phyloP scores from a whole-genome alignment of 2,797 vertebrate species.

The Tachyglossus aculeatus region DNA sequence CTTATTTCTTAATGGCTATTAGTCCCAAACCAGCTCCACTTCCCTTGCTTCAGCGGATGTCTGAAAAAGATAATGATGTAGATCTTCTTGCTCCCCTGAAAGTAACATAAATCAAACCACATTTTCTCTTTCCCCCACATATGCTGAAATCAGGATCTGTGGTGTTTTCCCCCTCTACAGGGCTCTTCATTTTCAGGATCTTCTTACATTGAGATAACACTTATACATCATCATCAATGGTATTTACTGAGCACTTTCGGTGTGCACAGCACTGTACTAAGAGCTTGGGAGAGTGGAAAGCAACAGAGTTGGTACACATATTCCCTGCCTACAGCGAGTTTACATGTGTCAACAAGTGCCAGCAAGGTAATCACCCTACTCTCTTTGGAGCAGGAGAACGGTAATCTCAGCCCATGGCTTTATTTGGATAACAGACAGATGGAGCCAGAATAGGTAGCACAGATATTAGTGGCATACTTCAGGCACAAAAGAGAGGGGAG shows the following conservation, averaged over 20 bases:
- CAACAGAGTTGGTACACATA: too few relatives aligned
- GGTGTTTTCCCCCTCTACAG: background rate
- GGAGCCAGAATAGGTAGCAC: slow-evolving; percentile 21
- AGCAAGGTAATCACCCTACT: too few relatives aligned
- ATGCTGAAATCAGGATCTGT: slow-evolving; percentile 1
- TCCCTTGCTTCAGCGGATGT: background rate
- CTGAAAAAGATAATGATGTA: background rate
- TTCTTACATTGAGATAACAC: slow-evolving; percentile 21
- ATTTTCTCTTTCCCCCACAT: background rate
- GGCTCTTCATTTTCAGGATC: background rate
- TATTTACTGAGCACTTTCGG: background rate
- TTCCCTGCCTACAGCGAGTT: too few relatives aligned
- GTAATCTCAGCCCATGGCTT: too few relatives aligned
- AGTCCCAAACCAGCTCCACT: background rate
- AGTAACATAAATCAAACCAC: slow-evolving; percentile 12
- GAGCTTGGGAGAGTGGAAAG: too few relatives aligned
- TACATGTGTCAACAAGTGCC: too few relatives aligned
- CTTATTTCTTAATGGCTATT: background rate
- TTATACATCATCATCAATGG: too few relatives aligned
- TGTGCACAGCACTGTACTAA: too few relatives aligned
- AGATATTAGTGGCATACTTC: background rate
- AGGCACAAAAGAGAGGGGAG: background rate
- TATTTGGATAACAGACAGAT: too few relatives aligned
- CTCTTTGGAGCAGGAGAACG: too few relatives aligned
- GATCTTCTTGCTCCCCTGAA: background rate